A percentile compares a stretch with the other conserved stretches of the same genome.
phyloP scores from a whole-genome alignment of 2,888 invertebrate genomes.

The Busseola fusca region DNA sequence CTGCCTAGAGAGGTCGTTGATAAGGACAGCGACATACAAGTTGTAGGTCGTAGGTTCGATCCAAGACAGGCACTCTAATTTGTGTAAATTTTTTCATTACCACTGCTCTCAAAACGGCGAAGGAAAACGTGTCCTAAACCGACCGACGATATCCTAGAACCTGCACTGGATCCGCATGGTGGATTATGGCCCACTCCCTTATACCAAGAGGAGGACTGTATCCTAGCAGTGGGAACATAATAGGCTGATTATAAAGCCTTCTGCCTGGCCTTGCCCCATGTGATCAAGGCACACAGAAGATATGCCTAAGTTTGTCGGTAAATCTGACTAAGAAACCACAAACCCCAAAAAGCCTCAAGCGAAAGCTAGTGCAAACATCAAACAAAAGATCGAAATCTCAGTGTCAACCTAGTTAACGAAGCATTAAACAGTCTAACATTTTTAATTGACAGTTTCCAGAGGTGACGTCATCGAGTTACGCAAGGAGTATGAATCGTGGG shows the following conservation, averaged over 20 bases:
- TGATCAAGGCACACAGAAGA: background rate
- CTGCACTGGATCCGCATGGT: no score
- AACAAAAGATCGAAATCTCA: constrained; percentile 32
- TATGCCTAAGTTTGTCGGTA: background rate
- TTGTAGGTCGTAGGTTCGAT: no score
- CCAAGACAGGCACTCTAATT: no score
- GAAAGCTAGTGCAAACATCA: constrained; percentile 8
- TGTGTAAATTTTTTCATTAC: no score
- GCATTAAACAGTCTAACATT: constrained; percentile 22
- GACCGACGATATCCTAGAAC: no score
- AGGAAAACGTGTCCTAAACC: no score
- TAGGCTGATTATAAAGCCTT: background rate
- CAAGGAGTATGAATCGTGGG: constrained; percentile 40
- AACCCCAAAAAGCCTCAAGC: background rate
- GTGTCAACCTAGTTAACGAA: constrained; percentile 27
- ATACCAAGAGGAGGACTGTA: no score
- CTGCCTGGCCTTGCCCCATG: background rate
- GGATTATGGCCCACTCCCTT: no score
- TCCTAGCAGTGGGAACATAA: no score
- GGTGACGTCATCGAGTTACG: constrained; percentile 54
- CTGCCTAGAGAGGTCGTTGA: no score
- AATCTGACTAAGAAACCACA: background rate
- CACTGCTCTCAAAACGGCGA: no score
- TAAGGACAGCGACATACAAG: no score
- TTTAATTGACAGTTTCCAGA: constrained; percentile 55